A percentile compares a stretch with the other conserved stretches of the same genome.
phyloP scores from a whole-genome alignment of 2,888 invertebrate species.

The Steinernema hermaphroditum region DNA sequence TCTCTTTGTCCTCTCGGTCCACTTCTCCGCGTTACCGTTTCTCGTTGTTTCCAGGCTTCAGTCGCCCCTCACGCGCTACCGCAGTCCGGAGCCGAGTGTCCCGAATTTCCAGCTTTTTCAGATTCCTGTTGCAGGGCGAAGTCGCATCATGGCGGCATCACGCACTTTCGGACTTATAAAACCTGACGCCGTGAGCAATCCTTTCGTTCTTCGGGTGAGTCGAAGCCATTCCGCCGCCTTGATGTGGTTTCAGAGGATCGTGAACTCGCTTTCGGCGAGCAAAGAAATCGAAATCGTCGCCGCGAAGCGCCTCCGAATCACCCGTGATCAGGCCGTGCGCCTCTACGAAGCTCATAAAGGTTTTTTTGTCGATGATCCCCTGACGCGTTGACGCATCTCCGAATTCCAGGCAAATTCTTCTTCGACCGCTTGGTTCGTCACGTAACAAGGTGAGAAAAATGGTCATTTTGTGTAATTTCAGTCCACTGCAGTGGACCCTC shows the following conservation, averaged over 20 bases:
- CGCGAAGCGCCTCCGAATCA: constrained; percentile 39
- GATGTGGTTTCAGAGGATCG: background rate
- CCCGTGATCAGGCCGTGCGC: constrained; percentile 34
- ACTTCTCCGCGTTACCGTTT: background rate
- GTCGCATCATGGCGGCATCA: background rate
- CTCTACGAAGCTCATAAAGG: constrained; percentile 43
- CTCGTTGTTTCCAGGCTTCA: background rate
- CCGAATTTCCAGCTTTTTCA: background rate
- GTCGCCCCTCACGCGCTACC: background rate
- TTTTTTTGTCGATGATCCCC: constrained; percentile 4
- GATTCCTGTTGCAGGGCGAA: too few species aligned
- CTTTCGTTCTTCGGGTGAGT: constrained; percentile 21
- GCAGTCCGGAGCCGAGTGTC: background rate
- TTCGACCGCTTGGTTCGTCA: constrained; percentile 55
- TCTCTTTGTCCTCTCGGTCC: background rate
- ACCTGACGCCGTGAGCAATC: constrained; percentile 23
- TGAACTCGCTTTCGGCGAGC: constrained; percentile 8
- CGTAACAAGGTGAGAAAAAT: constrained; percentile 41
- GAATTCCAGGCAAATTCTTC: constrained; percentile 53
- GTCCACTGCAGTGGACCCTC: constrained; percentile 38
- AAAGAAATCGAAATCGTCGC: constrained; percentile 42
- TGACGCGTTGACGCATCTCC: background rate
- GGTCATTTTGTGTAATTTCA: constrained; percentile 38
- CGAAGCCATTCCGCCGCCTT: background rate
- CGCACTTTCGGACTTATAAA: constrained; percentile 15